phyloP scores from a whole-genome alignment of 2,113 vertebrate genomes.

The Ailurus styani region DNA sequence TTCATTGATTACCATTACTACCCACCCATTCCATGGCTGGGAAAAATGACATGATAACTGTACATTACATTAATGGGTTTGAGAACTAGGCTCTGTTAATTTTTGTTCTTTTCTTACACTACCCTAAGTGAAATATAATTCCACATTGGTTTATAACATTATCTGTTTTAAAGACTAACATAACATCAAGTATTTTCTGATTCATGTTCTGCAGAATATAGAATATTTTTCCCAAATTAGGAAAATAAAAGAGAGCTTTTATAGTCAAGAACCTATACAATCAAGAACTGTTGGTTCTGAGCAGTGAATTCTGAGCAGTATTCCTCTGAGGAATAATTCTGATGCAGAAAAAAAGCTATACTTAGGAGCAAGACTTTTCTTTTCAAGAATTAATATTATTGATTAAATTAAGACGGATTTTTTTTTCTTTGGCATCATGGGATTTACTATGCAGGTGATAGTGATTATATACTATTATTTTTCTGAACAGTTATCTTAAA shows the following conservation, averaged over 20 bases:
- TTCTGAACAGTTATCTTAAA: background rate
- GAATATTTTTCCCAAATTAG: background rate
- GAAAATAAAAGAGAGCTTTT: background rate
- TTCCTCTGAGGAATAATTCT: background rate
- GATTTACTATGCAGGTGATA: background rate
- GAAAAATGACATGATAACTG: background rate
- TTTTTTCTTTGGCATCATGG: background rate
- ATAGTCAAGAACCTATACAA: background rate
- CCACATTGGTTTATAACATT: background rate
- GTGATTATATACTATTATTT: background rate
- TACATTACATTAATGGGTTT: background rate
- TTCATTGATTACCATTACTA: slow-evolving; percentile 4
- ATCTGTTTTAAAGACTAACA: background rate
- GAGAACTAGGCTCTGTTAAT: background rate
- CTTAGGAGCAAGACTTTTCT: background rate
- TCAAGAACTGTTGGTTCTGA: background rate
- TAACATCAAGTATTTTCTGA: slow-evolving; percentile 8
- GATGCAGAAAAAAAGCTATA: background rate
- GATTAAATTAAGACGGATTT: background rate
- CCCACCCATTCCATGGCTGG: background rate
- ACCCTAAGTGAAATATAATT: background rate
- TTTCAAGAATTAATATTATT: background rate
- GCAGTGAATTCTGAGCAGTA: background rate
- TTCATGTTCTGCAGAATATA: background rate
- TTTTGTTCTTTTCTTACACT: background rate